Percentiles rank a stretch among this genome's conserved stretches.
These are phyloP conservation scores for Harpagus bidentatus DNA, from an alignment of 2,113 vertebrate genomes.

Conservation along the genomic window DNA sequence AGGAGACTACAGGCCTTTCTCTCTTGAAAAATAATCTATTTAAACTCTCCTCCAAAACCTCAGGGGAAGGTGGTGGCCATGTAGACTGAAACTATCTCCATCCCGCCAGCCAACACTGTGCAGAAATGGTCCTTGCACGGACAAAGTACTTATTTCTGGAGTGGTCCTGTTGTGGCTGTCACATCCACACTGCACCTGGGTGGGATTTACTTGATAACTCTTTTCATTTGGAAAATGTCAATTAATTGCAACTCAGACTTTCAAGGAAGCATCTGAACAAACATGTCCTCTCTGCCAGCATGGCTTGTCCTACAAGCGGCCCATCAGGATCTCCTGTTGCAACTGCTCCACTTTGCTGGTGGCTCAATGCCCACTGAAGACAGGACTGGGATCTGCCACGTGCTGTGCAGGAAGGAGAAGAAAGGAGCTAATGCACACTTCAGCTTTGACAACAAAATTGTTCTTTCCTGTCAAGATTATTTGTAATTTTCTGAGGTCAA, in stretches of 20 bases:
- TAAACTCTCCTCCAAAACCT: not conserved
- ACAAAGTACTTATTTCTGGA: not conserved
- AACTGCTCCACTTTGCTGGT: not conserved
- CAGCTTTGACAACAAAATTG: not conserved
- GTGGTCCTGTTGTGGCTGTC: not conserved
- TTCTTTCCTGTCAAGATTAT: not conserved
- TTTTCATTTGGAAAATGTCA: not conserved
- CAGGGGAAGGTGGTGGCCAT: not conserved
- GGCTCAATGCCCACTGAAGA: not conserved
- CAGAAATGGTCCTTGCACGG: not conserved
- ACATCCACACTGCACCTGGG: too few species aligned
- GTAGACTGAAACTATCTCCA: not conserved
- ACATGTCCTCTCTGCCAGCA: not conserved
- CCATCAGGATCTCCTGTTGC: not conserved
- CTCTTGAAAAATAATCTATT: not conserved
- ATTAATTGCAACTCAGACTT: not conserved
- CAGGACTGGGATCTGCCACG: not conserved
- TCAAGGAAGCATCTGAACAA: not conserved
- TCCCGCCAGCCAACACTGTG: not conserved
- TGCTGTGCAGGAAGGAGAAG: not conserved
- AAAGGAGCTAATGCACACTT: not conserved
- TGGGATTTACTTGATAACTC: not conserved
- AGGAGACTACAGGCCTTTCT: not conserved
- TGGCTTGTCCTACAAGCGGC: not conserved
- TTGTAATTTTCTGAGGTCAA: not conserved